Evolutionary conservation across 2,888 invertebrate genomes (phyloP).

Genomic region (Eremobia ochroleuca): DNA sequence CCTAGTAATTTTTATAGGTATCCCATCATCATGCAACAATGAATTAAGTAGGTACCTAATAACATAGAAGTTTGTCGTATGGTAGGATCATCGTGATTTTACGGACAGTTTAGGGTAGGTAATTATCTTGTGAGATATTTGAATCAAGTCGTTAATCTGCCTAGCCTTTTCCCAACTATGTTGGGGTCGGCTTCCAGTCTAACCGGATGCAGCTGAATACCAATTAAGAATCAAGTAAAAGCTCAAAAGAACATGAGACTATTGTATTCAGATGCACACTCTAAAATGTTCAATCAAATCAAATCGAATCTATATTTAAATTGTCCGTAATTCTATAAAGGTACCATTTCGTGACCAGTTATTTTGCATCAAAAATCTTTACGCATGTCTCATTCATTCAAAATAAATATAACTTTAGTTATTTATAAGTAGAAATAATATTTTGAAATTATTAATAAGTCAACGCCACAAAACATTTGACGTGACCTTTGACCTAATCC

Average conservation of each 20-base stretch:
- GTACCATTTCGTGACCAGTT: not conserved
- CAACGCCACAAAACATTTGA: slow-evolving; percentile 26
- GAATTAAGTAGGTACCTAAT: not conserved
- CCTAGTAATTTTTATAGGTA: not conserved
- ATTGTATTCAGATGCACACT: not conserved
- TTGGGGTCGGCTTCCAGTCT: not conserved
- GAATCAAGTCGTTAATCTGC: not conserved
- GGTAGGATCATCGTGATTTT: not conserved
- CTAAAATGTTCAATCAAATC: not conserved
- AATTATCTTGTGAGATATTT: not conserved
- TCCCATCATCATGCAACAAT: not conserved
- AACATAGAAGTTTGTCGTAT: not conserved
- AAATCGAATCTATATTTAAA: not conserved
- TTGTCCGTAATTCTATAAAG: not conserved
- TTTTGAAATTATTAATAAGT: slow-evolving; percentile 19
- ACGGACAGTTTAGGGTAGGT: not conserved
- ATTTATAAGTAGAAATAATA: slow-evolving; percentile 2
- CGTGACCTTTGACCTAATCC: slow-evolving; percentile 45
- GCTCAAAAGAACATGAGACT: not conserved
- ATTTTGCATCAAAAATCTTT: not conserved
- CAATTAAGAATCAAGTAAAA: not conserved
- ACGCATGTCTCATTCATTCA: slow-evolving; percentile 20
- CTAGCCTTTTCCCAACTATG: not conserved
- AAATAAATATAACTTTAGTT: not conserved
- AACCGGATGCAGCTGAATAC: not conserved